Evolutionary conservation across 2,113 vertebrate genomes (phyloP), one percentile per base, ranked within the genome.

Genomic region (Tragelaphus strepsiceros): DNA sequence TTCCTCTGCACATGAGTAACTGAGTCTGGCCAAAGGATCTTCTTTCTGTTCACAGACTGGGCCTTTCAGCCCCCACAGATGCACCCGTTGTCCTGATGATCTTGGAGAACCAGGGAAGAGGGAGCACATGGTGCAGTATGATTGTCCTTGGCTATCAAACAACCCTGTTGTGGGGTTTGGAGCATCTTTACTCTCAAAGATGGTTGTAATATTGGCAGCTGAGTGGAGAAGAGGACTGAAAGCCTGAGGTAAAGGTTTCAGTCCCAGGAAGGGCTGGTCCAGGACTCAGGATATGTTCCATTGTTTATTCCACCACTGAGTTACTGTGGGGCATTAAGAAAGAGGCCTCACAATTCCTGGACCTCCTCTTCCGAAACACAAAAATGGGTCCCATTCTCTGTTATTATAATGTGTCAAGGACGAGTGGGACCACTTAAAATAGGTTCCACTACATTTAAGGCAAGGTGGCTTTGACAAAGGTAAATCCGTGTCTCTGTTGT

Each of bases 381-480:
- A 54, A 83, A 62, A 12, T 93, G 74, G 24, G 26, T 83, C 24
- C 19, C 7, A 67, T 32, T 74, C 16, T 39, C 30, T 59, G 49
- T 58, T 54, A 3, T 53, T n/a, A 64, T 64, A 87, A 64, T 84
- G 85, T 46, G 58, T 78, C n/a, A 21, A 74, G n/a, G 71, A 98
- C 81, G 83, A 94, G 62, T 54, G 82, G 51, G 32, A 71, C 53
- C 82, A 80, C 46, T 94, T 92, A 90, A 83, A 80, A 46, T 35
- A 91, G 53, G 54, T 61, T 86, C 88, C 3, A 19, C 81, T 58
- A 56, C 85, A 77, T 80, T 92, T 59, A 64, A 91, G 64, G 85
- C 91, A 80, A 93, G 58, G 92, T 62, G 81, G 28, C 71, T 96
- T 89, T 92, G 82, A 88, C 53, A 78, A 86, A 96, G 82, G 90